A percentile compares a stretch with the other conserved stretches of the same genome.
Conservation (phyloP, 2,113 vertebrate genomes). For the Anhinga rufa region DNA sequence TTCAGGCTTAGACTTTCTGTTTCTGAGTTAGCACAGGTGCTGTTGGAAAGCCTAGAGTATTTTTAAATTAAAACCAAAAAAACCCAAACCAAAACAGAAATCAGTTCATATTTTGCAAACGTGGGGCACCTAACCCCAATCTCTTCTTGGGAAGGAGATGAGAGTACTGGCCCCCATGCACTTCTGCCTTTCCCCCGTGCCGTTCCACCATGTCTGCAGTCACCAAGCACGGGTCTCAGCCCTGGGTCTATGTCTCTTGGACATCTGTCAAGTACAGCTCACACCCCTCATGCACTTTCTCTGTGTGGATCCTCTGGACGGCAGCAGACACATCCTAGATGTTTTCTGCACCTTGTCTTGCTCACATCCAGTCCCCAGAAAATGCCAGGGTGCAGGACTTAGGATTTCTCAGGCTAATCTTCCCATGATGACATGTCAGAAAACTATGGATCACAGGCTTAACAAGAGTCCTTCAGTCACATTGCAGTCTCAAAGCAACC, state of each 20-base stretch:
- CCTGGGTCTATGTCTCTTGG: neutral
- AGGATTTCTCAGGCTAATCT: neutral
- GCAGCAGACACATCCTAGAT: neutral
- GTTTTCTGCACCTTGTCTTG: neutral
- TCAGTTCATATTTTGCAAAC: neutral
- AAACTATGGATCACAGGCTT: neutral
- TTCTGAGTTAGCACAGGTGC: neutral
- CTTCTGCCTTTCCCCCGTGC: neutral
- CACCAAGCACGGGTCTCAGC: fast-evolving
- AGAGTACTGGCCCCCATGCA: neutral
- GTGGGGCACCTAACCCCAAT: fast-evolving
- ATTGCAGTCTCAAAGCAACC: neutral
- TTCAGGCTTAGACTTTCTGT: neutral
- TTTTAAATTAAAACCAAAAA: neutral
- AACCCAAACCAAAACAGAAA: neutral
- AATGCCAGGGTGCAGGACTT: neutral
- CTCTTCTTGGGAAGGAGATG: neutral
- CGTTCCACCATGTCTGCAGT: neutral
- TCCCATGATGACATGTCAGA: neutral
- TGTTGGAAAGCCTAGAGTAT: neutral
- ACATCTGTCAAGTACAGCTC: neutral
- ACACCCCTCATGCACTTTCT: too few species aligned
- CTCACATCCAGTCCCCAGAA: neutral
- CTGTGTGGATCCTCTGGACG: neutral
- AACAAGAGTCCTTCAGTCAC: neutral